phyloP scores from a whole-genome alignment of 2,888 invertebrate species.

The Leptinotarsa haldemani region DNA sequence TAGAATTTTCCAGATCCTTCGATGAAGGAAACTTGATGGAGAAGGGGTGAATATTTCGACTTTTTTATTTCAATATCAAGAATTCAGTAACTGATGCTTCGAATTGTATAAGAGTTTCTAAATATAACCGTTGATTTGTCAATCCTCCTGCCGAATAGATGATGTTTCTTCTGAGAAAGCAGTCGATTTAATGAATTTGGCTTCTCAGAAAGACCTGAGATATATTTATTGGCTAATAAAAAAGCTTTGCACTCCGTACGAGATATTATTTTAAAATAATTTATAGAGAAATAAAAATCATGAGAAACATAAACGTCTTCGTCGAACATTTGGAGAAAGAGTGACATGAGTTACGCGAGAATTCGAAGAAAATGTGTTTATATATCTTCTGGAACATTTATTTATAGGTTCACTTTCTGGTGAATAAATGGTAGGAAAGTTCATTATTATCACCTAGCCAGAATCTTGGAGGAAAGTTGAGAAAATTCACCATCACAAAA shows the following conservation, averaged over 20 bases:
- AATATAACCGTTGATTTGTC: not conserved
- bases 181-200: not conserved
- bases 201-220: not conserved
- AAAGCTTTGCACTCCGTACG: not conserved
- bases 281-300: slow-evolving; percentile 3
- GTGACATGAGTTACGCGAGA: not conserved
- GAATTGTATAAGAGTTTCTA: not conserved
- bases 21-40: no score
- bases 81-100: no score
- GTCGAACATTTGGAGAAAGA: not conserved
- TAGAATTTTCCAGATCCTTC: no score
- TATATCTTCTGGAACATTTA: not conserved
- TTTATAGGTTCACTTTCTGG: no score
- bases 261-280: slow-evolving; percentile 7
- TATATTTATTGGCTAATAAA: slow-evolving; percentile 14
- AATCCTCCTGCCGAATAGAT: not conserved
- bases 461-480: no score
- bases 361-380: not conserved
- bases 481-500: no score
- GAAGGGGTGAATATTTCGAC: no score
- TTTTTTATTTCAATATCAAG: no score
- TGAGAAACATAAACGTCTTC: not conserved
- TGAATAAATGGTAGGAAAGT: no score
- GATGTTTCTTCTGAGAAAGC: not conserved
- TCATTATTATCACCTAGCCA: no score